These are phyloP conservation scores for Tetramorium parvispinum DNA, from an alignment of 1,140 invertebrate species.

Conservation along the genomic window DNA sequence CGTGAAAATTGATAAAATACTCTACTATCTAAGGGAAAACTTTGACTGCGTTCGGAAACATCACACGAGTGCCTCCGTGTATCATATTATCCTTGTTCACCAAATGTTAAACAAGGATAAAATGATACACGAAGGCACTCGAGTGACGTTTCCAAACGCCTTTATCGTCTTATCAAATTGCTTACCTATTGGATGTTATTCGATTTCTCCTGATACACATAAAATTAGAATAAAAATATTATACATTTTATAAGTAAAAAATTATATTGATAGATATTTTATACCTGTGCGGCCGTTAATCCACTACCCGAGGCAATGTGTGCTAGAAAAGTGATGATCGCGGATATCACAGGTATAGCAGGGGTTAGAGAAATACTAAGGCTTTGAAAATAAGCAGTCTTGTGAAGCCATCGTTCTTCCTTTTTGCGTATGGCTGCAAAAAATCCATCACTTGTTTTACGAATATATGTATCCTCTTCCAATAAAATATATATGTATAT, in stretches of 20 bases:
- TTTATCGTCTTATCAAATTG: neutral
- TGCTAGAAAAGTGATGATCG: constrained; percentile 88
- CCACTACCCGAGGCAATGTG: constrained; percentile 87
- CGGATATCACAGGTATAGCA: constrained; percentile 88
- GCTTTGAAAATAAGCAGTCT: constrained; percentile 88
- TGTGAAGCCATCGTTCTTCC: constrained; percentile 87
- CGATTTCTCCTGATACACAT: constrained; percentile 58
- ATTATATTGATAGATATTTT: constrained; percentile 14
- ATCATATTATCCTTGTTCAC: too few relatives aligned
- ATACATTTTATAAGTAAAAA: constrained; percentile 1
- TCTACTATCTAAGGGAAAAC: neutral
- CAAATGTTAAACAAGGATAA: too few relatives aligned
- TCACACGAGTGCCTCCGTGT: too few relatives aligned
- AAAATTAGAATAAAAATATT: constrained; percentile 29
- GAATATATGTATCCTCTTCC: neutral
- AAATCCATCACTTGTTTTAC: neutral
- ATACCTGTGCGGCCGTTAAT: constrained; percentile 88
- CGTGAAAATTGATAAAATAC: neutral
- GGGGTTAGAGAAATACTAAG: constrained; percentile 88
- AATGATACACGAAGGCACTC: too few relatives aligned
- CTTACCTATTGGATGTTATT: constrained; percentile 50
- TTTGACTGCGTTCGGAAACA: neutral
- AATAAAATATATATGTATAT: constrained; percentile 9
- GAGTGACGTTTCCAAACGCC: too few relatives aligned
- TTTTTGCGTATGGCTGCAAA: constrained; percentile 86